Conservation (phyloP, 2,113 vertebrate species). For the Caretta caretta region DNA sequence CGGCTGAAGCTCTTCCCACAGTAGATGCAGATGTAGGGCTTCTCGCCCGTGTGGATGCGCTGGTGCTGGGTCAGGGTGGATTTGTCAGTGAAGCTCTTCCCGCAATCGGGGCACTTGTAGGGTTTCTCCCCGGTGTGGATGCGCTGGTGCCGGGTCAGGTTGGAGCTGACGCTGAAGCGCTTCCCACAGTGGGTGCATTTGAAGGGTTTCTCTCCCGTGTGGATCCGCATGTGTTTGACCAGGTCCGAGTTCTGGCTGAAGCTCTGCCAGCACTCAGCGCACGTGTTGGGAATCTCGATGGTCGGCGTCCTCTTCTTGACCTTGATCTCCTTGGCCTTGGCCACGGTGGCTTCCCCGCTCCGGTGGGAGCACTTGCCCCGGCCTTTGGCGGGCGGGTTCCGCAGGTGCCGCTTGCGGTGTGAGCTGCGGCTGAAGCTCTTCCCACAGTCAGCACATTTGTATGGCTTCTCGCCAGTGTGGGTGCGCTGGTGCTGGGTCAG, state of each 20-base stretch:
- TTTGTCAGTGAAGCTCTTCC: conserved; percentile 54
- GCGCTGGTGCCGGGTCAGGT: conserved; percentile 62
- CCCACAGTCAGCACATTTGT: conserved; percentile 54
- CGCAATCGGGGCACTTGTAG: conserved; percentile 59
- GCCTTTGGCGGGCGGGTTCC: neutral
- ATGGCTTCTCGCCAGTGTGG: conserved; percentile 67
- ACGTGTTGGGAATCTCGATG: conserved; percentile 58
- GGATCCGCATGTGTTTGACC: conserved; percentile 56
- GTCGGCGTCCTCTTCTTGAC: conserved; percentile 48
- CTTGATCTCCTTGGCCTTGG: neutral
- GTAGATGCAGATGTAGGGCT: conserved; percentile 57
- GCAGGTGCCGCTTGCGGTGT: conserved; percentile 50
- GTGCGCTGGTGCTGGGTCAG: conserved; percentile 61
- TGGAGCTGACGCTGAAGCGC: conserved; percentile 53
- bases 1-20: conserved; percentile 67
- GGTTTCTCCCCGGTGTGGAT: conserved; percentile 69
- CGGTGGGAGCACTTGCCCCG: neutral
- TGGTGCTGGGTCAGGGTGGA: conserved; percentile 58
- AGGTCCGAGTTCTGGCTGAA: conserved; percentile 69
- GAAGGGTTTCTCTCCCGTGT: conserved; percentile 55
- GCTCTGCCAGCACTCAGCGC: conserved; percentile 62
- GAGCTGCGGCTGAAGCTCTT: conserved; percentile 65
- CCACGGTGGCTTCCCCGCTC: neutral
- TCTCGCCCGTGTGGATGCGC: conserved; percentile 64
- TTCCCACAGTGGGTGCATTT: conserved; percentile 55